phyloP scores from a whole-genome alignment of 2,888 invertebrate species.

The Acanthosoma haemorrhoidale region DNA sequence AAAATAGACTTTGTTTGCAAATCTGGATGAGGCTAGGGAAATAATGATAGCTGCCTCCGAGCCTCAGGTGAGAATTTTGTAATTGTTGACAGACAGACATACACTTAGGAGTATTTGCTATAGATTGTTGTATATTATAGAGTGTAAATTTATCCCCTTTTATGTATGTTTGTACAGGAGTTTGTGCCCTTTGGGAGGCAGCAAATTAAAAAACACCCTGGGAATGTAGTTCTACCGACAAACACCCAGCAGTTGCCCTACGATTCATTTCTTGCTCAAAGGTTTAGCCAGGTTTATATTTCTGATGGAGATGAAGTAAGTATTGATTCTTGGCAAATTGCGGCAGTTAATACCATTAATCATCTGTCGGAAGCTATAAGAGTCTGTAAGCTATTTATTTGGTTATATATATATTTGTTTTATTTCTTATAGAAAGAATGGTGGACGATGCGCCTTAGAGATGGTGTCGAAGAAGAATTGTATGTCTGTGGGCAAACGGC shows the following conservation, averaged over 20 bases:
- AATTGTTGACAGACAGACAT: too few relatives aligned
- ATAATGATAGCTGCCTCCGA: constrained; percentile 86
- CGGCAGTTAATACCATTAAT: too few relatives aligned
- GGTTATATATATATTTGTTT: constrained; percentile 9
- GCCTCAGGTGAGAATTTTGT: constrained; percentile 83
- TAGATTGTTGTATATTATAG: too few relatives aligned
- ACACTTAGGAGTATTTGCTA: too few relatives aligned
- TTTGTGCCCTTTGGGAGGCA: constrained; percentile 83
- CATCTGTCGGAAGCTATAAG: neutral
- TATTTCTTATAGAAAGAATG: constrained; percentile 47
- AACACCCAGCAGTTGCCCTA: constrained; percentile 51
- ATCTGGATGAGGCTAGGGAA: constrained; percentile 82
- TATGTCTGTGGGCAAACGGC: constrained; percentile 80
- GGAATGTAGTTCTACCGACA: constrained; percentile 54
- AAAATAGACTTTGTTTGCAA: constrained; percentile 44
- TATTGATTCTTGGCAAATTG: neutral
- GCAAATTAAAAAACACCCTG: constrained; percentile 70
- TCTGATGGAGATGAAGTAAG: constrained; percentile 51
- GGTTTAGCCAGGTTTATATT: constrained; percentile 70
- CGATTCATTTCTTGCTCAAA: constrained; percentile 63
- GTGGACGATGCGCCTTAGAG: constrained; percentile 55
- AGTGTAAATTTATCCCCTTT: neutral
- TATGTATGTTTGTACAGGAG: constrained; percentile 54
- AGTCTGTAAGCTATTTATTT: neutral
- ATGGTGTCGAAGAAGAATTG: constrained; percentile 71